Conservation (phyloP, 2,113 vertebrate genomes). For the Cricetomys ansorgei region DNA sequence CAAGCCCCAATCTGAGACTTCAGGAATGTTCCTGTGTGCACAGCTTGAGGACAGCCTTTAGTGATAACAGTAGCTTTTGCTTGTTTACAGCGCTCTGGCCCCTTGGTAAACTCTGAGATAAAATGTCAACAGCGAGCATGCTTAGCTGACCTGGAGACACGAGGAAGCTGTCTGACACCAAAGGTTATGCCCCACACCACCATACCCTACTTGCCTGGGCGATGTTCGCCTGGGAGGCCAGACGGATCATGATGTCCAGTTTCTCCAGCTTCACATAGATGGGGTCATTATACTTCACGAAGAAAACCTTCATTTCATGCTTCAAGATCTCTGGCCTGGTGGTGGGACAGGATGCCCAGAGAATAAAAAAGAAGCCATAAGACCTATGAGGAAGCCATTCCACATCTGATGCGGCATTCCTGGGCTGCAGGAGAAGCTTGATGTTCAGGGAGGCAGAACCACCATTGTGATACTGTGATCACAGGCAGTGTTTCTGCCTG, state of each 20-base stretch:
- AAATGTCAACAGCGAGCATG: neutral
- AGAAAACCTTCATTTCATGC: conserved; percentile 99
- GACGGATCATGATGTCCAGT: conserved; percentile 99
- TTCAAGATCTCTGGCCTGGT: conserved; percentile 97
- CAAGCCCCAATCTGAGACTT: neutral
- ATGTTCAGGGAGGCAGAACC: neutral
- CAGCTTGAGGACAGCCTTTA: neutral
- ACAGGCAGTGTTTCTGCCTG: neutral
- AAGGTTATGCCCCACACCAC: neutral
- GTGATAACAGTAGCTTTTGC: neutral
- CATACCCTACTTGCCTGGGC: conserved; percentile 91
- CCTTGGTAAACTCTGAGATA: neutral
- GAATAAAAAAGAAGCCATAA: neutral
- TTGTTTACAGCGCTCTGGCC: neutral
- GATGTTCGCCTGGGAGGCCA: conserved; percentile 98
- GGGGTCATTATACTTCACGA: conserved; percentile 99
- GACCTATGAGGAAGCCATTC: neutral
- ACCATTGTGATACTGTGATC: rapidly evolving
- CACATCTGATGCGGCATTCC: neutral
- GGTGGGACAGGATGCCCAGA: neutral
- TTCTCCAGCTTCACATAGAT: conserved; percentile 99
- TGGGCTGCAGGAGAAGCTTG: neutral
- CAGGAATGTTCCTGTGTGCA: neutral
- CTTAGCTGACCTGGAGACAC: neutral
- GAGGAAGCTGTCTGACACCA: neutral